Conservation (phyloP, 1,140 invertebrate species). For the Drosophila santomea region DNA sequence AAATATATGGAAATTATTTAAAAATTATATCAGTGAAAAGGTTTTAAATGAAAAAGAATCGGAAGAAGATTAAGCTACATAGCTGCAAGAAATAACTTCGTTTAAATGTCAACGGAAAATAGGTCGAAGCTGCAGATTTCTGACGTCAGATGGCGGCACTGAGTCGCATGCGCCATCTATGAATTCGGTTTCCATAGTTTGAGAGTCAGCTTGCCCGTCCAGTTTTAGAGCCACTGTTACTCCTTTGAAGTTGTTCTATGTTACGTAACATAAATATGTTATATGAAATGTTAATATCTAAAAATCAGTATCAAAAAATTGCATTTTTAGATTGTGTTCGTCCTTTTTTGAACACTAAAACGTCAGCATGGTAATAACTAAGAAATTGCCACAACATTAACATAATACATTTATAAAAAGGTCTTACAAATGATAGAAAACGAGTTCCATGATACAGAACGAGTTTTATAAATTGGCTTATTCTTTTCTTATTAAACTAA, state of each 20-base stretch:
- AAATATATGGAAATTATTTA: background rate
- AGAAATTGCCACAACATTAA: no score
- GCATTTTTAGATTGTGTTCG: background rate
- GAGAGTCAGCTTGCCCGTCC: conserved; percentile 12
- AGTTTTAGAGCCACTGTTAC: conserved; percentile 60
- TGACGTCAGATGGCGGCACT: conserved; percentile 63
- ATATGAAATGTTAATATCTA: background rate
- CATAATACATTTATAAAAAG: no score
- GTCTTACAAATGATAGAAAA: no score
- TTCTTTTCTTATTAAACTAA: no score
- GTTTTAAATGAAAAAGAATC: background rate
- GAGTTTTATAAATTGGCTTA: no score
- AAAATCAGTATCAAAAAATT: background rate
- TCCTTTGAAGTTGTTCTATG: conserved; percentile 55
- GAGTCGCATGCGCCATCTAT: conserved; percentile 62
- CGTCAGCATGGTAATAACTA: no score
- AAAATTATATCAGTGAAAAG: conserved; percentile 2
- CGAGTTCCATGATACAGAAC: no score
- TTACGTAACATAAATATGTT: background rate
- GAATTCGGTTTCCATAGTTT: conserved; percentile 45
- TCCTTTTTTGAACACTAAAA: background rate
- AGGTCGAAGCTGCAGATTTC: conserved; percentile 19
- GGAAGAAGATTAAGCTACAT: background rate
- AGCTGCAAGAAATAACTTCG: background rate
- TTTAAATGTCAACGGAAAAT: conserved; percentile 3